Percentiles rank a stretch among this genome's conserved stretches.
These are phyloP conservation scores for Theropithecus gelada DNA, from an alignment of 2,113 vertebrate genomes.

Conservation along the genomic window DNA sequence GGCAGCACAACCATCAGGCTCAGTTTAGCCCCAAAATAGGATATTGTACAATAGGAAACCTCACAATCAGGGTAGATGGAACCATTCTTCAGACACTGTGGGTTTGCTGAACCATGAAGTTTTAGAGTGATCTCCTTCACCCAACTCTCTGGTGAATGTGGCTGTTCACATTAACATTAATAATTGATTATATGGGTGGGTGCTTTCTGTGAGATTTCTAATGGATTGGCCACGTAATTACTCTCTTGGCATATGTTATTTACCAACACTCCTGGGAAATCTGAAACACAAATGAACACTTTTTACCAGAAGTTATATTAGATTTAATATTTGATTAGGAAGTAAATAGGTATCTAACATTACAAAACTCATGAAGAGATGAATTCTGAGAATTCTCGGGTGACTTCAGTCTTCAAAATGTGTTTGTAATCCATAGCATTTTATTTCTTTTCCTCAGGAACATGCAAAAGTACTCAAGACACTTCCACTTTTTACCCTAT, in stretches of 20 bases:
- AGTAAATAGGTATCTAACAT: background rate
- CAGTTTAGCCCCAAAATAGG: background rate
- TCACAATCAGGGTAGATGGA: background rate
- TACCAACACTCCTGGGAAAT: background rate
- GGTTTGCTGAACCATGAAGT: background rate
- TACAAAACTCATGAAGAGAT: background rate
- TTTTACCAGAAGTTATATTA: background rate
- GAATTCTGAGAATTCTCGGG: background rate
- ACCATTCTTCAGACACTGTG: background rate
- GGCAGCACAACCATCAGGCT: background rate
- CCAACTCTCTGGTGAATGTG: background rate
- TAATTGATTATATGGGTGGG: background rate
- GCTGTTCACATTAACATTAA: background rate
- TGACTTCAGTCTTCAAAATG: background rate
- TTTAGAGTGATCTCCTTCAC: background rate
- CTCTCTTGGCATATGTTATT: background rate
- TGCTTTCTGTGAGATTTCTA: background rate
- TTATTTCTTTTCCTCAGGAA: background rate
- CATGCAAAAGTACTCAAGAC: background rate
- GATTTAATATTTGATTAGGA: slow-evolving; percentile 17
- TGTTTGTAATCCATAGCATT: background rate
- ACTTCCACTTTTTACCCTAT: background rate
- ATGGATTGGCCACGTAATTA: background rate
- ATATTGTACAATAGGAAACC: background rate
- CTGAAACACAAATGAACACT: background rate